phyloP scores from a whole-genome alignment of 2,888 invertebrate species.

The Nematopogon swammerdamellus region DNA sequence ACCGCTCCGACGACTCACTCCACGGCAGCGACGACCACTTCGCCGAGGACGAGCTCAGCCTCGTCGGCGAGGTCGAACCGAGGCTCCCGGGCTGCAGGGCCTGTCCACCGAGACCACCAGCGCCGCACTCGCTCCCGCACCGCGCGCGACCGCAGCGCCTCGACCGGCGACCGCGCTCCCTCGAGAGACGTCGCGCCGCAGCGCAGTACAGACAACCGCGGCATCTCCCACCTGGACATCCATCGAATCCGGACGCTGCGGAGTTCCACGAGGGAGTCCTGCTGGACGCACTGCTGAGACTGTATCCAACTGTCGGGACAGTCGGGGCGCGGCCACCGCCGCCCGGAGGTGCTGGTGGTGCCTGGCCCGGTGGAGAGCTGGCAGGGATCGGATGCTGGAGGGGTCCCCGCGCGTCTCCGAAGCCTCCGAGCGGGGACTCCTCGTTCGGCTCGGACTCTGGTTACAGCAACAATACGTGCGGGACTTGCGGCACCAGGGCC shows the following conservation, averaged over 20 bases:
- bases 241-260: constrained; percentile 64
- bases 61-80: constrained; percentile 46
- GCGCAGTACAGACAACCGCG: constrained; percentile 43
- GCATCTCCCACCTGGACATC: constrained; percentile 27
- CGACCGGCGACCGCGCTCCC: constrained; percentile 54
- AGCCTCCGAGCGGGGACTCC: constrained; percentile 68
- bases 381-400: constrained; percentile 58
- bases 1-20: constrained; percentile 55
- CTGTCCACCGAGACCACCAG: constrained; percentile 46
- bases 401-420: constrained; percentile 50
- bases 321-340: constrained; percentile 54
- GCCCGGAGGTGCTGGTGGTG: constrained; percentile 60
- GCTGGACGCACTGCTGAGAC: constrained; percentile 67
- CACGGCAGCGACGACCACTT: constrained; percentile 84
- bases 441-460: constrained; percentile 84
- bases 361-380: constrained; percentile 65
- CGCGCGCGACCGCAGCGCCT: constrained; percentile 58
- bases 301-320: constrained; percentile 70
- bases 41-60: constrained; percentile 76
- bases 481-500: constrained; percentile 63
- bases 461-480: constrained; percentile 77
- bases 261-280: constrained; percentile 81
- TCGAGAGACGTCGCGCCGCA: constrained; percentile 46
- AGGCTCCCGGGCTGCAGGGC: constrained; percentile 25
- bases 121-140: constrained; percentile 51